Conservation (phyloP, 2,797 vertebrate genomes). For the Scleropages formosus region DNA sequence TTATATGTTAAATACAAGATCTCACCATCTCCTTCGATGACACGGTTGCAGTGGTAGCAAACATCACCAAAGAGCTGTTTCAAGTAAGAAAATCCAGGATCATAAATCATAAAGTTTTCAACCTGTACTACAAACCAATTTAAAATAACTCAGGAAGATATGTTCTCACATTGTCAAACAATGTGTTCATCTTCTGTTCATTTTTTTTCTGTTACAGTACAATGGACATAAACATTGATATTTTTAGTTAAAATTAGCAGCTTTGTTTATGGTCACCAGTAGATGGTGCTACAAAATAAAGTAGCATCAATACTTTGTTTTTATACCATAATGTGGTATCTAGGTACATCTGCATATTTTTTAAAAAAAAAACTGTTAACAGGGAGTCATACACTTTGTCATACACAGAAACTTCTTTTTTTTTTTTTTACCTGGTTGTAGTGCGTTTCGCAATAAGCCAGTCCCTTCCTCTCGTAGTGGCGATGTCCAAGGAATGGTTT, state of each 20-base stretch:
- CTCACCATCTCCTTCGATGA: conserved; percentile 96
- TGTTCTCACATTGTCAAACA: background rate
- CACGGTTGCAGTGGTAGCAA: conserved; percentile 95
- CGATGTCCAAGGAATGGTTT: conserved; percentile 98
- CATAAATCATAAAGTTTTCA: background rate
- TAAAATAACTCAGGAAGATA: no score
- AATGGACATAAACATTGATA: background rate
- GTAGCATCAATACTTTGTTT: background rate
- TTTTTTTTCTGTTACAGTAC: background rate
- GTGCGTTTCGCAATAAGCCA: conserved; percentile 98
- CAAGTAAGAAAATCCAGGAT: conserved; percentile 33
- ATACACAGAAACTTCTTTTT: no score
- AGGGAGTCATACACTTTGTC: no score
- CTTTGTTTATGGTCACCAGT: background rate
- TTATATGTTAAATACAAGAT: background rate
- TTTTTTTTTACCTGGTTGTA: conserved; percentile 91
- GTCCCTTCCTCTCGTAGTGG: conserved; percentile 95
- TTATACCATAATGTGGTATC: background rate
- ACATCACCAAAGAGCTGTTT: conserved; percentile 92
- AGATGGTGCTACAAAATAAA: background rate
- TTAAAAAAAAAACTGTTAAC: no score
- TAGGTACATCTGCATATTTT: background rate
- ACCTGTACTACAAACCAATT: background rate
- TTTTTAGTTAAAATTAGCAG: background rate
- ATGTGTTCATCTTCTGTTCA: background rate